Conservation (phyloP, 2,797 vertebrate species). For the Protonibea diacanthus region DNA sequence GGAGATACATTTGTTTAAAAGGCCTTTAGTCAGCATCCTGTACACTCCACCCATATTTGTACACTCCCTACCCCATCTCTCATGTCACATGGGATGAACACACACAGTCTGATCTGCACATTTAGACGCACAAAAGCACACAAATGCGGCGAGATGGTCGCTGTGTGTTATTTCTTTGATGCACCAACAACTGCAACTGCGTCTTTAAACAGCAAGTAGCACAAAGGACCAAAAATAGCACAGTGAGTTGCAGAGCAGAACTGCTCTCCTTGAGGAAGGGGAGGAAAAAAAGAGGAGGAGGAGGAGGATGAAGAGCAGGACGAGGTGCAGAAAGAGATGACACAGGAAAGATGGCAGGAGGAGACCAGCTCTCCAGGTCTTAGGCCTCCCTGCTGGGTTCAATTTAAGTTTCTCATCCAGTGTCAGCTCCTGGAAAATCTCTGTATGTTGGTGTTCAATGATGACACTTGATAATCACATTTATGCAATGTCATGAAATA, state of each 20-base stretch:
- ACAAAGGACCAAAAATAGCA: constrained; percentile 89
- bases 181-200: constrained; percentile 82
- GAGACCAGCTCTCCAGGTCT: constrained; percentile 53
- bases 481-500: constrained; percentile 13
- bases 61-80: constrained; percentile 48
- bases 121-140: constrained; percentile 27
- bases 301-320: constrained; percentile 64
- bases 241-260: constrained; percentile 84
- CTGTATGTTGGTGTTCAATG: not conserved
- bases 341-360: constrained; percentile 66
- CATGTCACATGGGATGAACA: constrained; percentile 50
- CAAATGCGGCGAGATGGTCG: constrained; percentile 50
- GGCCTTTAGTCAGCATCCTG: constrained; percentile 69
- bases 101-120: constrained; percentile 38
- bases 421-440: constrained; percentile 9
- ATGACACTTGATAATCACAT: not conserved
- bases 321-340: constrained; percentile 65
- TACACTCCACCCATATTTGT: constrained; percentile 66
- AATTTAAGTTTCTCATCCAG: constrained; percentile 44
- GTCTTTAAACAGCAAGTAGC: constrained; percentile 88
- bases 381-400: constrained; percentile 41
- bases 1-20: constrained; percentile 56
- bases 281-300: constrained; percentile 54
- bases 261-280: constrained; percentile 79
- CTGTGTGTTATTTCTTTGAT: constrained; percentile 70